phyloP scores from a whole-genome alignment of 2,113 vertebrate genomes.

The Blennius ocellaris region DNA sequence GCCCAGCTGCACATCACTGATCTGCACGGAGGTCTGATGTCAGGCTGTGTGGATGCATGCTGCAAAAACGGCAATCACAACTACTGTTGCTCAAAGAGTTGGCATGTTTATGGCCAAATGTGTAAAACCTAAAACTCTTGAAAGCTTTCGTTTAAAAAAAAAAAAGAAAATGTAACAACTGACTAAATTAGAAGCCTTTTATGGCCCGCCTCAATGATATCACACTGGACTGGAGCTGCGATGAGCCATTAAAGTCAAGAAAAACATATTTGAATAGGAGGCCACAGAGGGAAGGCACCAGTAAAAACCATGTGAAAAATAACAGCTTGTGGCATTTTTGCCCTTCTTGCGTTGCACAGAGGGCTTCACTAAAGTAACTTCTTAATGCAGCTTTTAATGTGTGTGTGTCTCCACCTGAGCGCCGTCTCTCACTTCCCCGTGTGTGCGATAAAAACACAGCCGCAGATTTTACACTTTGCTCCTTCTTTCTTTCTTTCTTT shows the following conservation, averaged over 20 bases:
- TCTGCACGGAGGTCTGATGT: no score
- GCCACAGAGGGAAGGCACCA: constrained; percentile 4
- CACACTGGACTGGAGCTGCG: constrained; percentile 16
- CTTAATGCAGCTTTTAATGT: constrained; percentile 30
- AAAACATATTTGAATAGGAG: constrained; percentile 18
- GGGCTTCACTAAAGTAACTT: constrained; percentile 15
- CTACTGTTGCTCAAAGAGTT: no score
- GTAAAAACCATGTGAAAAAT: constrained; percentile 6
- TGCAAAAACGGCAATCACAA: no score
- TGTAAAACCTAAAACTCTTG: constrained; percentile 9
- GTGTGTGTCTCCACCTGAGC: neutral
- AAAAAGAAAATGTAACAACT: constrained; percentile 1
- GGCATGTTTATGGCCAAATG: neutral
- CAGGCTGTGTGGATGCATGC: no score
- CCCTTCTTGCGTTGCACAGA: neutral
- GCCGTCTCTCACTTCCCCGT: constrained; percentile 4
- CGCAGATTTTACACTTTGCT: constrained; percentile 31
- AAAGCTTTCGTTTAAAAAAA: constrained; percentile 16
- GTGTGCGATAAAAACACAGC: neutral
- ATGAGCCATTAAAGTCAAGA: constrained; percentile 26
- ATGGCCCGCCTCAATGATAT: constrained; percentile 10
- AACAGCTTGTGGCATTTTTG: neutral
- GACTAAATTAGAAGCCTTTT: constrained; percentile 17
- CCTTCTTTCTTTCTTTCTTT: neutral
- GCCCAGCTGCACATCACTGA: no score